Evolutionary conservation across 2,113 vertebrate species (phyloP).

Genomic region (Numida meleagris): DNA sequence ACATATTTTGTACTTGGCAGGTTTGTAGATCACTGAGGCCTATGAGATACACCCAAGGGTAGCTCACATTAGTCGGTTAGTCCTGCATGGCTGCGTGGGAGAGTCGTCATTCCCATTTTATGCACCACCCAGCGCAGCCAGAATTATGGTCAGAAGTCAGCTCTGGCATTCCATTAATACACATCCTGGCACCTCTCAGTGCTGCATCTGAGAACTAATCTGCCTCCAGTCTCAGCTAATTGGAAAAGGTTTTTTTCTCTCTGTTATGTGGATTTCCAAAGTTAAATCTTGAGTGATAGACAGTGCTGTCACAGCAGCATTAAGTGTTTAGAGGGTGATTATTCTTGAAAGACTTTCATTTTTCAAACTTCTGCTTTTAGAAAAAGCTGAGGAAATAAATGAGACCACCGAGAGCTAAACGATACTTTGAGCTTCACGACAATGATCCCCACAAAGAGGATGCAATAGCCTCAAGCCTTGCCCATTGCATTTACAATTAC

Average conservation of each 20-base stretch:
- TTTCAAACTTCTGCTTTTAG: conserved; percentile 69
- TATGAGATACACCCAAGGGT: background rate
- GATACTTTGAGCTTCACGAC: conserved; percentile 50
- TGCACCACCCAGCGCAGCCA: background rate
- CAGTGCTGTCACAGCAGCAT: conserved; percentile 80
- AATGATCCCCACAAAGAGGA: conserved; percentile 50
- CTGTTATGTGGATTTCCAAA: conserved; percentile 75
- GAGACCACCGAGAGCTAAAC: conserved; percentile 67
- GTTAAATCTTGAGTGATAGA: conserved; percentile 83
- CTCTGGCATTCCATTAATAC: conserved; percentile 50
- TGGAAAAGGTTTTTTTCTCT: conserved; percentile 69
- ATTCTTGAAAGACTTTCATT: conserved; percentile 77
- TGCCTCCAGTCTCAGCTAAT: conserved; percentile 72
- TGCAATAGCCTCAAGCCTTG: conserved; percentile 47
- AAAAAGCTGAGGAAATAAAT: conserved; percentile 63
- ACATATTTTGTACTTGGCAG: conserved; percentile 40
- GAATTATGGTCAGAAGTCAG: conserved; percentile 17
- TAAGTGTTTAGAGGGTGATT: conserved; percentile 81
- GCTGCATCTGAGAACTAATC: conserved; percentile 62
- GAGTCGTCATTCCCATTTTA: conserved; percentile 13
- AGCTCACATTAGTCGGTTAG: background rate
- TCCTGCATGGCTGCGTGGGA: background rate
- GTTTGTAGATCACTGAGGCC: conserved; percentile 49
- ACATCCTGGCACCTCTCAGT: conserved; percentile 1
- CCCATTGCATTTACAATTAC: conserved; percentile 50